phyloP scores from a whole-genome alignment of 2,797 vertebrate species.

The Scyliorhinus canicula region DNA sequence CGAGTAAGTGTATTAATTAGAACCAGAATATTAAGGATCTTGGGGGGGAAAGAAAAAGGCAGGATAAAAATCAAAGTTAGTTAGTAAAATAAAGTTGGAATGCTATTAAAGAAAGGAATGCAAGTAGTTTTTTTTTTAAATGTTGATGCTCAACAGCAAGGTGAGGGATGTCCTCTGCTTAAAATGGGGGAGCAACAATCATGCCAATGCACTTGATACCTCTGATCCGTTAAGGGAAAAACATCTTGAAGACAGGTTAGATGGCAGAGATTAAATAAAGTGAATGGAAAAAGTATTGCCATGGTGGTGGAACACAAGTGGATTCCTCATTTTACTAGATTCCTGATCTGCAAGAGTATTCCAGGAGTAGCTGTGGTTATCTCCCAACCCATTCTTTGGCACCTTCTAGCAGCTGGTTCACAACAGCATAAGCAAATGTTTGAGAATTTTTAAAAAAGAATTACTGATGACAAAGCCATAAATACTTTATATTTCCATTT shows the following conservation, averaged over 20 bases:
- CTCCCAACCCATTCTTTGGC: neutral
- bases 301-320: neutral
- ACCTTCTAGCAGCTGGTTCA: neutral
- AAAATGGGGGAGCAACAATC: neutral
- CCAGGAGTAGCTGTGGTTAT: neutral
- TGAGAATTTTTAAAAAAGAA: neutral
- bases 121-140: neutral
- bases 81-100: neutral
- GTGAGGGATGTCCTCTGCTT: neutral
- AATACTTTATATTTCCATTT: neutral
- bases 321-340: neutral
- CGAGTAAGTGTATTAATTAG: neutral
- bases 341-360: neutral
- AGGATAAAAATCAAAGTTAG: neutral
- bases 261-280: neutral
- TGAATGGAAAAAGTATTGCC: neutral
- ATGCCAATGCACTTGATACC: neutral
- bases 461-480: neutral
- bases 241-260: neutral
- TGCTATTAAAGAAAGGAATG: neutral
- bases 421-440: neutral
- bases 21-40: neutral
- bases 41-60: neutral
- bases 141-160: neutral
- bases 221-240: neutral